A percentile compares a stretch with the other conserved stretches of the same genome.
Evolutionary conservation across 2,113 vertebrate genomes (phyloP).

Genomic region (Megaceryle torquata): DNA sequence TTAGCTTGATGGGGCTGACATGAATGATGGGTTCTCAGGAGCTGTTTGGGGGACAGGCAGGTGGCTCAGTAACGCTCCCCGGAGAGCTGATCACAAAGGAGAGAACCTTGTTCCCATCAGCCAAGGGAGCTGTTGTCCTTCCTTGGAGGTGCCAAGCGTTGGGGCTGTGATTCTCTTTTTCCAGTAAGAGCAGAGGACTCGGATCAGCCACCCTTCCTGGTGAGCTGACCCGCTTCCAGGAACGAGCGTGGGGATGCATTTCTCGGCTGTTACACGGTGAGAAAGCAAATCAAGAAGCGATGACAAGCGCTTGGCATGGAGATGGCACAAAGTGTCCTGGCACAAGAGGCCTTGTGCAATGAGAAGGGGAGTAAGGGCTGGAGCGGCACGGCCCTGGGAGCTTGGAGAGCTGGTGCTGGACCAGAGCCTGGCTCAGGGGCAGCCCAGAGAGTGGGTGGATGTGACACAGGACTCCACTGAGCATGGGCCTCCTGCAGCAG

Average conservation of each 20-base stretch:
- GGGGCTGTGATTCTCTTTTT: neutral
- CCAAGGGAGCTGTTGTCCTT: neutral
- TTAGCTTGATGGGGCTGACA: neutral
- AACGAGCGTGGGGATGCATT: neutral
- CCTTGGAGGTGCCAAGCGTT: neutral
- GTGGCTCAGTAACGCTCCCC: fast-evolving
- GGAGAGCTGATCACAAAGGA: too few species aligned
- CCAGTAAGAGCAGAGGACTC: neutral
- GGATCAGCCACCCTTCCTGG: neutral
- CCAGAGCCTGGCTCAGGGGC: fast-evolving
- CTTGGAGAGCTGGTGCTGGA: fast-evolving
- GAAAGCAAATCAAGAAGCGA: neutral
- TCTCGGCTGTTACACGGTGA: fast-evolving
- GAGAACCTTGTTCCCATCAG: neutral
- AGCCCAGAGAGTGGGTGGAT: fast-evolving
- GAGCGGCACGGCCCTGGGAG: neutral
- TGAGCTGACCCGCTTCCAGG: neutral
- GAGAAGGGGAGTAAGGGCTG: neutral
- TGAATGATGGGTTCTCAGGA: fast-evolving
- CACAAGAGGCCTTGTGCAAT: neutral
- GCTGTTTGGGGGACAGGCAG: fast-evolving
- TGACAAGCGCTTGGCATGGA: neutral
- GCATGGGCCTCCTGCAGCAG: neutral
- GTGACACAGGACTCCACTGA: neutral
- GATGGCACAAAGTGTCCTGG: constrained; percentile 32